phyloP scores from a whole-genome alignment of 2,888 invertebrate genomes.

The Sabellastarte sp. region DNA sequence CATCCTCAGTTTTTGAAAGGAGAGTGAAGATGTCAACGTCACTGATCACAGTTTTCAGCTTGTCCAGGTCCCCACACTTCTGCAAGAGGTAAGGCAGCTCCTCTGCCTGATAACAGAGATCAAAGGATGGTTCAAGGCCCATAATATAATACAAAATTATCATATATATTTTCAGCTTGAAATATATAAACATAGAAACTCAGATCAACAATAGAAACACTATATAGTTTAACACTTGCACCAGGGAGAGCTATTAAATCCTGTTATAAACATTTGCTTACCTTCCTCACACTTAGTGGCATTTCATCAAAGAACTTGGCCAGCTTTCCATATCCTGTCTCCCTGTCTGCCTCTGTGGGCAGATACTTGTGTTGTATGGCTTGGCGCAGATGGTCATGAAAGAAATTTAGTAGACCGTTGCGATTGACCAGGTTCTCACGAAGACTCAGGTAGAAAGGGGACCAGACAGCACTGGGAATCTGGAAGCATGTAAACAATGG shows the following conservation, averaged over 20 bases:
- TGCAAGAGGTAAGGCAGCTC: slow-evolving; percentile 39
- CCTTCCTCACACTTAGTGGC: slow-evolving; percentile 33
- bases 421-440: slow-evolving; percentile 41
- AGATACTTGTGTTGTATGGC: slow-evolving; percentile 45
- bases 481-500: too few relatives aligned
- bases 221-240: too few relatives aligned
- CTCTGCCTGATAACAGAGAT: too few relatives aligned
- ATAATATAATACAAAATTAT: too few relatives aligned
- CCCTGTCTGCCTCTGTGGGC: slow-evolving; percentile 30
- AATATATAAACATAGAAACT: too few relatives aligned
- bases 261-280: too few relatives aligned
- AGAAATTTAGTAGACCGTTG: slow-evolving; percentile 46
- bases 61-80: slow-evolving; percentile 32
- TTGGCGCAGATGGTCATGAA: slow-evolving; percentile 44
- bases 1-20: slow-evolving; percentile 36
- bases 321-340: slow-evolving; percentile 28
- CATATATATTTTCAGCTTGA: too few relatives aligned
- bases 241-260: too few relatives aligned
- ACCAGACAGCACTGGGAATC: slow-evolving; percentile 43
- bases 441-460: slow-evolving; percentile 42
- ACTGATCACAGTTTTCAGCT: slow-evolving; percentile 32
- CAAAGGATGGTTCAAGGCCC: too few relatives aligned
- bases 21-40: slow-evolving; percentile 37
- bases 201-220: too few relatives aligned
- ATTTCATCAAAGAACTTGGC: slow-evolving; percentile 34